These are phyloP conservation scores for Drosophila sucinea DNA, from an alignment of 1,140 invertebrate genomes.

Conservation along the genomic window DNA sequence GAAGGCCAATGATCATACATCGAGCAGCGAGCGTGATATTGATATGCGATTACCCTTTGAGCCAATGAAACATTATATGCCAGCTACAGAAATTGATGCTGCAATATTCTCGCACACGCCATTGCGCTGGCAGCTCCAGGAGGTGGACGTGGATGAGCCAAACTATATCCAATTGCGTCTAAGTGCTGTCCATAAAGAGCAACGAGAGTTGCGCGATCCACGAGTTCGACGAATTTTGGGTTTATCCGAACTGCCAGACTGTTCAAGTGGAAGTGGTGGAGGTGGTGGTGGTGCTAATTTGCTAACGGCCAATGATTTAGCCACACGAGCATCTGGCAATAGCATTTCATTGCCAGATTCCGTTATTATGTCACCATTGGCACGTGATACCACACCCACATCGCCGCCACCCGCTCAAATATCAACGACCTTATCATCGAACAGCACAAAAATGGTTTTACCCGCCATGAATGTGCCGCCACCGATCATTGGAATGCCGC, in stretches of 20 bases:
- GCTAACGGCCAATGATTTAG: conserved; percentile 6
- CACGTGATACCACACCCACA: conserved; percentile 44
- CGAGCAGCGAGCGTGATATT: conserved; percentile 85
- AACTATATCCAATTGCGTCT: conserved; percentile 89
- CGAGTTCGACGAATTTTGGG: conserved; percentile 89
- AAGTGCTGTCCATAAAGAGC: conserved; percentile 86
- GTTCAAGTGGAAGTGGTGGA: neutral
- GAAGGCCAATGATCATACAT: conserved; percentile 16
- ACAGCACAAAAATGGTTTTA: conserved; percentile 1
- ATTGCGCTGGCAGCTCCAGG: conserved; percentile 86
- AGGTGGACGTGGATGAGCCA: conserved; percentile 88
- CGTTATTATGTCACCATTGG: conserved; percentile 11
- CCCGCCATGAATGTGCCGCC: conserved; percentile 57
- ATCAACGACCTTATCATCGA: neutral
- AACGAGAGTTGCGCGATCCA: conserved; percentile 87
- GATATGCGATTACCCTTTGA: conserved; percentile 92
- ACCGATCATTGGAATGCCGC: conserved; percentile 28
- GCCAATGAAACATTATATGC: conserved; percentile 89
- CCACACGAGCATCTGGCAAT: neutral
- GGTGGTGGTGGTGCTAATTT: neutral
- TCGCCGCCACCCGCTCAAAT: conserved; percentile 47
- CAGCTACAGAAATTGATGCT: conserved; percentile 93
- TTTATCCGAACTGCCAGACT: conserved; percentile 52
- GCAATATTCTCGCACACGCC: conserved; percentile 90
- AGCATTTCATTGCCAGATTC: conserved; percentile 59